Evolutionary conservation across 2,113 vertebrate genomes (phyloP), one percentile per base, ranked within the genome.

Genomic region (Colius striatus): DNA sequence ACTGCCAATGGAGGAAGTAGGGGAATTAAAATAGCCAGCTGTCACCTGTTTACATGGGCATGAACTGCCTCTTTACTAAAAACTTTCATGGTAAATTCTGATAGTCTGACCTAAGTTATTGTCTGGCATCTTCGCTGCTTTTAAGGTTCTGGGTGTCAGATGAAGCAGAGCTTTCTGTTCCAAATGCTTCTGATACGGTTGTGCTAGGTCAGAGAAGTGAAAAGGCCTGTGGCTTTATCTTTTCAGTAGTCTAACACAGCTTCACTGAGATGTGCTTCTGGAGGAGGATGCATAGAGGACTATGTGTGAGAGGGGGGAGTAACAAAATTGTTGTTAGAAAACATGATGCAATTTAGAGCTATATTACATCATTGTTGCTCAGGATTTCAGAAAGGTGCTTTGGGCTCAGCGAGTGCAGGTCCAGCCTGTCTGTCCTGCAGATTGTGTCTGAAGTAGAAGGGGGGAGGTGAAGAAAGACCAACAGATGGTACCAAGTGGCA

Each of bases 361-460:
- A 72, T 41, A 54, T 53, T 80, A 48, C 11, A 26, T n/a, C n/a
- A 5, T 4, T 68, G 72, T 36, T 1, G 0, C 58, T 48, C 0
- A 1, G 27, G 67, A 36, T 94, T 66, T 57, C 26, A 76, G 83
- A 45, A 54, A 9, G n/a, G 27, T 13, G 27, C 7, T 66, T 68
- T 74, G 47, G 36, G 38, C 36, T 73, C 36, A 16, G 16, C 0
- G 2, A 67, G 32, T 27, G 7, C 21, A 30, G 63, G 36, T 82
- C 5, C 41, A 26, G 57, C 17, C 47, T 71, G 68, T 48, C 20
- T 0, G 0, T 34, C 41, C 62, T 45, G n/a, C 70, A n/a, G 34
- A 5, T n/a, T 38, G 70, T 47, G 41, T 23, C 74, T 65, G 45
- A 26, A 53, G 60, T 3, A 36, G 41, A 30, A 75, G 20, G 1